Evolutionary conservation across 2,888 invertebrate genomes (phyloP).

Genomic region (Drosophila quinaria): DNA sequence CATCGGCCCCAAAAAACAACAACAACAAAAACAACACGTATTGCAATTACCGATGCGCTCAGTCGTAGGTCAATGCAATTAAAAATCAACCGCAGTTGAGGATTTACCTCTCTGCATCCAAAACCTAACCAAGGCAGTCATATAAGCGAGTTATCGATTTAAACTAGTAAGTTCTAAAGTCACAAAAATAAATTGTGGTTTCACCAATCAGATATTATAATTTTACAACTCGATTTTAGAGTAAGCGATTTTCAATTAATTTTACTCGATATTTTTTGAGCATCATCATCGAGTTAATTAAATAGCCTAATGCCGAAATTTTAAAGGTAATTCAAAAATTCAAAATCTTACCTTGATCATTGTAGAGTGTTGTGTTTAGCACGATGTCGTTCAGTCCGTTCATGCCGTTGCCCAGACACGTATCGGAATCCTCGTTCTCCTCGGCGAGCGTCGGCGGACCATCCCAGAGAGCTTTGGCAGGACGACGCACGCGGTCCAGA

Average conservation of each 20-base stretch:
- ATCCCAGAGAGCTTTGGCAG: conserved; percentile 86
- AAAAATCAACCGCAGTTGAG: conserved; percentile 46
- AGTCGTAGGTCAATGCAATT: conserved; percentile 71
- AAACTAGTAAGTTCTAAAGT: background rate
- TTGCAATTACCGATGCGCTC: conserved; percentile 60
- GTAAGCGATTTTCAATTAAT: no score
- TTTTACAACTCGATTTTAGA: no score
- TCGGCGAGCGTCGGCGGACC: conserved; percentile 88
- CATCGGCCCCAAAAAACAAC: conserved; percentile 40
- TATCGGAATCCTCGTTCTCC: conserved; percentile 87
- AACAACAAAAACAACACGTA: conserved; percentile 24
- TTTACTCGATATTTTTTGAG: no score
- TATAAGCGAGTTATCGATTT: background rate
- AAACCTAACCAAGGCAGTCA: background rate
- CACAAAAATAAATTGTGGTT: no score
- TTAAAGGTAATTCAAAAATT: background rate
- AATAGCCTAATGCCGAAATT: no score
- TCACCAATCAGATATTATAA: no score
- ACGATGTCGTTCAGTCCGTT: conserved; percentile 83
- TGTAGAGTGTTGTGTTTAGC: conserved; percentile 85
- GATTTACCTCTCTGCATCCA: conserved; percentile 13
- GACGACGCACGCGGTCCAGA: conserved; percentile 89
- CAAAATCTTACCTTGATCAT: conserved; percentile 84
- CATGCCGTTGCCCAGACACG: conserved; percentile 70
- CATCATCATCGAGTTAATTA: no score